Percentiles rank a stretch among this genome's conserved stretches.
These are phyloP conservation scores for Mastomys natalensis DNA, from an alignment of 2,113 vertebrate genomes.

Conservation along the genomic window DNA sequence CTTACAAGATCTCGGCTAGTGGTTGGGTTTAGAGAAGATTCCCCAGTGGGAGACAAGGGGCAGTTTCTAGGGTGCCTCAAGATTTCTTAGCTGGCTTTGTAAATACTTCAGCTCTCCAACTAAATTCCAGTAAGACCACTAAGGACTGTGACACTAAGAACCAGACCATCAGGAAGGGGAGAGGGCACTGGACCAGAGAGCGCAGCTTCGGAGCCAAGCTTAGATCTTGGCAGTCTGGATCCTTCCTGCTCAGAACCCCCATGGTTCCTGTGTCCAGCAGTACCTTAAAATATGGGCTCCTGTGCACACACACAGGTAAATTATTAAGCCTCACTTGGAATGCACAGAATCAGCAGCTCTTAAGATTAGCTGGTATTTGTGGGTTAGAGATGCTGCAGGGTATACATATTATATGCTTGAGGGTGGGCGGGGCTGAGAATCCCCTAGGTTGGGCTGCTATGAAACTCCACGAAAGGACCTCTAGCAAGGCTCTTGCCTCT, in stretches of 20 bases:
- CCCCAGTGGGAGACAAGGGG: fast-evolving
- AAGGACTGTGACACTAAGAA: not conserved
- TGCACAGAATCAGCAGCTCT: not conserved
- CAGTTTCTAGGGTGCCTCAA: fast-evolving
- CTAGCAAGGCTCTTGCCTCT: not conserved
- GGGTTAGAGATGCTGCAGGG: not conserved
- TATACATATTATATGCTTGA: not conserved
- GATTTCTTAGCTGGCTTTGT: not conserved
- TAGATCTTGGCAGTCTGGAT: not conserved
- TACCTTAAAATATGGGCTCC: not conserved
- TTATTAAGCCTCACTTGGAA: not conserved
- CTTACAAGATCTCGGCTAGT: not conserved
- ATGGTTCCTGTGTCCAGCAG: not conserved
- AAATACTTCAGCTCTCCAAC: not conserved
- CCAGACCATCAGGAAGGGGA: not conserved
- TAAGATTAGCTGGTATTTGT: not conserved
- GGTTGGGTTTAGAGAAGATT: not conserved
- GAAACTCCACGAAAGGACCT: fast-evolving
- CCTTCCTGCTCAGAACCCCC: not conserved
- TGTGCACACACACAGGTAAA: not conserved
- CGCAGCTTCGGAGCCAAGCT: not conserved
- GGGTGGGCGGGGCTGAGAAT: not conserved
- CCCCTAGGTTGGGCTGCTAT: no score
- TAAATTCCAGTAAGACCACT: not conserved
- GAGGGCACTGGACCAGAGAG: fast-evolving